A percentile compares a stretch with the other conserved stretches of the same genome.
phyloP scores from a whole-genome alignment of 2,113 vertebrate species.

The Porphyrio hochstetteri region DNA sequence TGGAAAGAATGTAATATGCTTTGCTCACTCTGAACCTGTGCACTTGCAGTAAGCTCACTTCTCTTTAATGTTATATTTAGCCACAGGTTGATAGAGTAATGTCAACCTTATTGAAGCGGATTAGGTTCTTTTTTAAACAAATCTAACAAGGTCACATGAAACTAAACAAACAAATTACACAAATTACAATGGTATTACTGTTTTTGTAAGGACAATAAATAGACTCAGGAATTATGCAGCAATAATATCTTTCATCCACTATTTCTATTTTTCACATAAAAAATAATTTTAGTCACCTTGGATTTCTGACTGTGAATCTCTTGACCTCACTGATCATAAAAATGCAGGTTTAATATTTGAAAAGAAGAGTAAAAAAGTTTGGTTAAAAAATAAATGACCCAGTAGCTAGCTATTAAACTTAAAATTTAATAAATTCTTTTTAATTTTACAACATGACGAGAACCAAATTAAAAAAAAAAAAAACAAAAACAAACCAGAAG shows the following conservation, averaged over 20 bases:
- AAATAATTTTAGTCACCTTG: not conserved
- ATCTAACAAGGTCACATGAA: not conserved
- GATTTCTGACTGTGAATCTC: not conserved
- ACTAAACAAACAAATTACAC: not conserved
- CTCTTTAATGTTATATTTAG: not conserved
- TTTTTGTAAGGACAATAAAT: not conserved
- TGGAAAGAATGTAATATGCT: not conserved
- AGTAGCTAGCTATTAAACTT: not conserved
- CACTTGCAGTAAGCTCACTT: not conserved
- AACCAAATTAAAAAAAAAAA: not conserved
- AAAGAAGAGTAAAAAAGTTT: not conserved
- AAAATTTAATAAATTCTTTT: not conserved
- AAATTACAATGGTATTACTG: not conserved
- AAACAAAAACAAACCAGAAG: not conserved
- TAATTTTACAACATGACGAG: not conserved
- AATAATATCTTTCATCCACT: not conserved
- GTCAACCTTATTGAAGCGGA: not conserved
- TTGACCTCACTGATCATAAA: not conserved
- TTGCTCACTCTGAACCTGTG: not conserved
- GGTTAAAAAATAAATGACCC: not conserved
- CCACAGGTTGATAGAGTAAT: not conserved
- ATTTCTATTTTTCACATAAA: not conserved
- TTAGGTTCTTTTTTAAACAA: not conserved
- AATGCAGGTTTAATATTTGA: not conserved
- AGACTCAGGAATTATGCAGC: not conserved